A percentile compares a stretch with the other conserved stretches of the same genome.
phyloP scores from a whole-genome alignment of 2,888 invertebrate species.

The Morpho helenor region DNA sequence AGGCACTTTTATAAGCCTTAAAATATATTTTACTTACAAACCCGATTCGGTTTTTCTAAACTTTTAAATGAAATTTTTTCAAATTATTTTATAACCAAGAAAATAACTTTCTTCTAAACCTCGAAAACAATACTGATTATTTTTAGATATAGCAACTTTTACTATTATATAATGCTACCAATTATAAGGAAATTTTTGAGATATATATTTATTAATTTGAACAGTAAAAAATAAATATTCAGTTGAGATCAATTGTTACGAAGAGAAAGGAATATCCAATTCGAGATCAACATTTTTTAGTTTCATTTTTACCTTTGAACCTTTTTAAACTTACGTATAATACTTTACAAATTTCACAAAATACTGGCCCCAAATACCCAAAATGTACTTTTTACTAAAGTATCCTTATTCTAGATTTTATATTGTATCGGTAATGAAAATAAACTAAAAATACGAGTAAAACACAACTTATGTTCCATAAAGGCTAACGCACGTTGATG shows the following conservation, averaged over 20 bases:
- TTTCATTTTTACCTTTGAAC: neutral
- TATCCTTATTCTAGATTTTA: neutral
- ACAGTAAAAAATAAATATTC: conserved; percentile 13
- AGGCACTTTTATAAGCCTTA: too few species aligned
- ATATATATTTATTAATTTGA: neutral
- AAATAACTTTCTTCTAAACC: too few species aligned
- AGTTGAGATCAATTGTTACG: conserved; percentile 28
- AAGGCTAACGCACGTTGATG: too few species aligned
- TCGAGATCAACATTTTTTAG: conserved; percentile 38
- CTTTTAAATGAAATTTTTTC: too few species aligned
- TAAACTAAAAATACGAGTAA: conserved; percentile 12
- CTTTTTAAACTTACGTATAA: neutral
- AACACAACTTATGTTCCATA: neutral
- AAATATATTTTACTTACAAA: too few species aligned
- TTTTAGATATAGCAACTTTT: too few species aligned
- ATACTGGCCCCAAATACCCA: conserved; percentile 60
- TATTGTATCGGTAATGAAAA: conserved; percentile 13
- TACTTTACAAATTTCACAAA: conserved; percentile 48
- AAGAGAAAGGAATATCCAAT: conserved; percentile 38
- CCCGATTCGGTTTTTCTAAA: too few species aligned
- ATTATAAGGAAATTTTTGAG: too few species aligned
- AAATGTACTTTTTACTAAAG: conserved; percentile 19
- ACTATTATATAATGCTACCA: too few species aligned
- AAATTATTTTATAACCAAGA: too few species aligned
- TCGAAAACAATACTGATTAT: too few species aligned